Percentiles rank a stretch among this genome's conserved stretches.
Evolutionary conservation across 2,797 vertebrate genomes (phyloP).

Genomic region (Brachyalestes nurse): DNA sequence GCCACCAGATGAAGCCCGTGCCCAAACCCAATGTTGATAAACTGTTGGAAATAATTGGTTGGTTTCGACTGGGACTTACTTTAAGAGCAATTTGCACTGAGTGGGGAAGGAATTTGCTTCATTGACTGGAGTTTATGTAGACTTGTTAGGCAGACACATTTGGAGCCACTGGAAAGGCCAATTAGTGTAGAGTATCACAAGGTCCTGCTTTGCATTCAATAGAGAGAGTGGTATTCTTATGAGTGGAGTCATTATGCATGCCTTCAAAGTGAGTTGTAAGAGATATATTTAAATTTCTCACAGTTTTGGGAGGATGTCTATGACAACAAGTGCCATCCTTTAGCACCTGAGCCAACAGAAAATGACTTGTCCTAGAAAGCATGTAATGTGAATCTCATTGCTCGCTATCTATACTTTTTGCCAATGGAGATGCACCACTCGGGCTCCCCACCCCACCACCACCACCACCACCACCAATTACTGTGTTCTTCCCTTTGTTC

Average conservation of each 20-base stretch:
- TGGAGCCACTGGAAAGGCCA: slow-evolving; percentile 34
- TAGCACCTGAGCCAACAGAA: slow-evolving; percentile 24
- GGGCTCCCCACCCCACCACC: not conserved
- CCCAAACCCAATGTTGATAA: slow-evolving; percentile 46
- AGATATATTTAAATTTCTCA: slow-evolving; percentile 22
- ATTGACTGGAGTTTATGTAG: slow-evolving; percentile 51
- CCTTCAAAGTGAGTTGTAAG: slow-evolving; percentile 29
- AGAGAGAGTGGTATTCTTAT: not conserved
- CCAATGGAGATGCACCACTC: slow-evolving; percentile 25
- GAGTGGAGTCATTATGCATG: slow-evolving; percentile 35
- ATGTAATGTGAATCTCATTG: slow-evolving; percentile 22
- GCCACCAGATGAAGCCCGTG: slow-evolving; percentile 32
- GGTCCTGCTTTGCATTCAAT: slow-evolving; percentile 28
- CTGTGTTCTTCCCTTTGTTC: slow-evolving; percentile 55
- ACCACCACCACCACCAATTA: slow-evolving; percentile 43
- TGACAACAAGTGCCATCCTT: slow-evolving; percentile 9
- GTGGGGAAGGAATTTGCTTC: slow-evolving; percentile 57
- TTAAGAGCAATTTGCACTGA: slow-evolving; percentile 57
- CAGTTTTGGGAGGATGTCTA: not conserved
- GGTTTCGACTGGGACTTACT: slow-evolving; percentile 45
- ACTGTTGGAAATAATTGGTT: slow-evolving; percentile 43
- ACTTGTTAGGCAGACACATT: slow-evolving; percentile 48
- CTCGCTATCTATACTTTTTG: slow-evolving; percentile 30
- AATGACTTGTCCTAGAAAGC: slow-evolving; percentile 42
- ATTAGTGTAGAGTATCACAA: slow-evolving; percentile 39